Evolutionary conservation across 1,140 invertebrate species (phyloP).

Genomic region (Rhopalosiphum padi): DNA sequence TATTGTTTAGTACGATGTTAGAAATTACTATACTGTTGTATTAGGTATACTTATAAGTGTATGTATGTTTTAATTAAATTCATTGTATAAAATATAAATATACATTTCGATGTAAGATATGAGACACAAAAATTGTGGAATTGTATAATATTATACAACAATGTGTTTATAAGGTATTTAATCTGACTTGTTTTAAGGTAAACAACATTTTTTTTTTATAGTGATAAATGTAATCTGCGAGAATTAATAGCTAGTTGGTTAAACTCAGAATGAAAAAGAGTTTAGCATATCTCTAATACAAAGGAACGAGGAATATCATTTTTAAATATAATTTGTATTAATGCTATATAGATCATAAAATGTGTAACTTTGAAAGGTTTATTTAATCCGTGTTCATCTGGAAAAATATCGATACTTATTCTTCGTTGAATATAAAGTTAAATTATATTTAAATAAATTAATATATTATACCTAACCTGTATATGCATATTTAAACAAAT

Average conservation of each 20-base stretch:
- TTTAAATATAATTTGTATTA: not conserved
- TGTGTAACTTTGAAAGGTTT: not conserved
- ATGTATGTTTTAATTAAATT: too few relatives aligned
- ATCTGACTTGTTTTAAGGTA: not conserved
- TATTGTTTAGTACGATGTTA: too few relatives aligned
- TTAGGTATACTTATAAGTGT: too few relatives aligned
- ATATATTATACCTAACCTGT: not conserved
- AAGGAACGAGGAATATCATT: not conserved
- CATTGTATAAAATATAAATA: not conserved
- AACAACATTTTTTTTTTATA: not conserved
- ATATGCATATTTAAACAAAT: not conserved
- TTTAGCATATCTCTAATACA: not conserved
- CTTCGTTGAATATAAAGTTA: not conserved
- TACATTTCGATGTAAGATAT: not conserved
- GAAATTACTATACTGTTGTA: too few relatives aligned
- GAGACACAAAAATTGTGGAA: not conserved
- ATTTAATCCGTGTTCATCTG: not conserved
- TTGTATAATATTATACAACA: not conserved
- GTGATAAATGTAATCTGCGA: not conserved
- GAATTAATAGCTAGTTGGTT: not conserved
- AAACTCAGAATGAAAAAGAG: not conserved
- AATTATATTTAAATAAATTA: constrained; percentile 8
- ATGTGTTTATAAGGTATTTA: not conserved
- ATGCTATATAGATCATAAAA: not conserved
- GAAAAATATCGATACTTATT: not conserved